Evolutionary conservation across 2,888 invertebrate species (phyloP), one percentile per base, ranked within the genome.

Genomic region (Sicus ferrugineus): DNA sequence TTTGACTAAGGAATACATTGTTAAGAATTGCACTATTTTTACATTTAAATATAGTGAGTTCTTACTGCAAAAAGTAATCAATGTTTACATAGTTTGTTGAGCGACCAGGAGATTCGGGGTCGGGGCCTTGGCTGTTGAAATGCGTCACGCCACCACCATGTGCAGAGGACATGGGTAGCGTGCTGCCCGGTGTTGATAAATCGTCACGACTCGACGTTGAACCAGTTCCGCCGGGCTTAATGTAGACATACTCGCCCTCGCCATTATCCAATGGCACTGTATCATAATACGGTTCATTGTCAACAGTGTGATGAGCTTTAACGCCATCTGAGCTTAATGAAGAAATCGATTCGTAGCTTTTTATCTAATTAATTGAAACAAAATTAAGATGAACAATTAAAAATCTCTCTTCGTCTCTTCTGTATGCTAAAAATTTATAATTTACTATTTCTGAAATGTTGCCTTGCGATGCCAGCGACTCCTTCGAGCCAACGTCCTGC

Each of bases 21-120:
- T 19, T 11, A 54, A 23, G 21, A 3, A 30, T 9, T 1, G 50
- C 19, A 31, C 6, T 48, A 3, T 34, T 19, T 65, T 14, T n/a
- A 48, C 46, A 1, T 16, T 14, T 26, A 28, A 50, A 23, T 19
- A 38, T 38, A 52, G 31, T 0, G 3, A 26, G n/a, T 72, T 87
- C 90, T 88, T 84, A 93, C 93, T 92, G 91, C 85, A 95, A 90
- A 79, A 95, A 95, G 84, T 94, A 95, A 86, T 95, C 95, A 86
- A 95, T 95, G 86, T 95, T 95, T 85, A 95, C 95, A 86, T 95
- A 95, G 86, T 95, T 95, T 73, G 94, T 93, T 75, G 92, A 91
- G 78, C 89, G 89, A 78, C 92, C 91, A 67, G 93, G 93, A 42
- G 93, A 93, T 85, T 93, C 93, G 28, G 92, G 92, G 74, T 90